These are phyloP conservation scores for Lampris incognitus DNA, from an alignment of 2,113 vertebrate genomes.

Conservation along the genomic window DNA sequence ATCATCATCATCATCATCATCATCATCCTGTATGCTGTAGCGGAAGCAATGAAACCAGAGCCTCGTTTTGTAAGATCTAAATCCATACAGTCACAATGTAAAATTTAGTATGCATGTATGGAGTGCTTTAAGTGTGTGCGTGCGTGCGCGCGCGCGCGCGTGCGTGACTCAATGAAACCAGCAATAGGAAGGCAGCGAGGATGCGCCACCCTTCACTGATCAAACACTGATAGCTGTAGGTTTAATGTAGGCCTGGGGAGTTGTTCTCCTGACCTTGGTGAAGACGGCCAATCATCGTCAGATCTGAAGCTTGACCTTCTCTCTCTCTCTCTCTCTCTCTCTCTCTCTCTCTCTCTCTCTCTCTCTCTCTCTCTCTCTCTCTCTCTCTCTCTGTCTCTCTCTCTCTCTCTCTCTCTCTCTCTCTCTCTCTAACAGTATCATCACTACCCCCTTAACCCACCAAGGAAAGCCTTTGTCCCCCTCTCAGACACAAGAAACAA, in stretches of 20 bases:
- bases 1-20: constrained; percentile 6
- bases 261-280: constrained; percentile 53
- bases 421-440: fast-evolving
- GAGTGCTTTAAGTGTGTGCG: constrained; percentile 13
- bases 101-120: not conserved
- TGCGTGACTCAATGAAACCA: not conserved
- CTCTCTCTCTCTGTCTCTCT: too few species aligned
- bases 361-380: too few species aligned
- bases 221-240: constrained; percentile 41
- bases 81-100: constrained; percentile 10
- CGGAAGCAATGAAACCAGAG: not conserved
- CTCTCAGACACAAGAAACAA: not conserved
- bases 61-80: constrained; percentile 2
- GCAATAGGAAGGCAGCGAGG: constrained; percentile 18
- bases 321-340: not conserved
- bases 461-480: not conserved
- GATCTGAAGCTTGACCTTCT: constrained; percentile 22
- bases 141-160: not conserved
- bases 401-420: not conserved
- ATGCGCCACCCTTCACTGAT: constrained; percentile 40
- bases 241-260: constrained; percentile 39
- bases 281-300: constrained; percentile 39
- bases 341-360: too few species aligned
- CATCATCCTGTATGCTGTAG: not conserved
- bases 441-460: not conserved